Base-by-base conservation (phyloP, 2,797 vertebrate species). In the Brotula barbata region DNA sequence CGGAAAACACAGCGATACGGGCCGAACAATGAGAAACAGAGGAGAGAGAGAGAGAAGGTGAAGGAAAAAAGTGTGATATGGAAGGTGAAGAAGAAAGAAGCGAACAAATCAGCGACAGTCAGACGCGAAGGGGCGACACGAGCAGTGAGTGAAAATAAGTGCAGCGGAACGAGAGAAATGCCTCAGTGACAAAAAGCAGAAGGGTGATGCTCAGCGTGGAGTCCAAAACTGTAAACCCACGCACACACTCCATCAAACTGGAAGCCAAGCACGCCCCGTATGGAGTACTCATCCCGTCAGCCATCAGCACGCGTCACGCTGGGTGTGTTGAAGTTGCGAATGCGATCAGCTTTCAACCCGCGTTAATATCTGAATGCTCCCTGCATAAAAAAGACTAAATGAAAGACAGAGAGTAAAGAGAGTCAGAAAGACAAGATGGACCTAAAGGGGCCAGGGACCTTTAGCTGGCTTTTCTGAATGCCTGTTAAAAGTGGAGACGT, bases 1-100 rank as follows among this genome's bases (percentile, higher is more conserved):
- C 51, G 53, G 58, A 60, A 64, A 52, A 76, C 69, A 65, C 55
- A 57, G 34, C 55, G 74, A 73, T 41, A 65, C n/a, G 67, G 57
- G 6, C 4, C 4, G 7, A 28, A 28, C 25, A 28, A 28, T 28
- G 25, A 28, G 6, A 58, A 58, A 62, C 48, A 61, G 68, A 17
- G 28, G 22, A n/a, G 58, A 43, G 37, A 14, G 58, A 58, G 36
- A 15, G 31, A 34, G 25, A 1, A 5, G 45, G 51, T 8, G 36
- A 54, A 36, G 36, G 22, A 62, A 39, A 17, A 39, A 9, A 36
- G 31, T 11, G 6, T 23, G 20, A 31, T 49, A 44, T 44, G 15
- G 19, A 34, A 60, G 49, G 51, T 7, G 15, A 63, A 74, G 40
- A 12, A 48, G 43, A 52, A 19, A 22, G 13, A 39, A 53, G 15